Evolutionary conservation across 1,140 invertebrate genomes (phyloP), one percentile per base, ranked within the genome.

Genomic region (Heliconius himera): DNA sequence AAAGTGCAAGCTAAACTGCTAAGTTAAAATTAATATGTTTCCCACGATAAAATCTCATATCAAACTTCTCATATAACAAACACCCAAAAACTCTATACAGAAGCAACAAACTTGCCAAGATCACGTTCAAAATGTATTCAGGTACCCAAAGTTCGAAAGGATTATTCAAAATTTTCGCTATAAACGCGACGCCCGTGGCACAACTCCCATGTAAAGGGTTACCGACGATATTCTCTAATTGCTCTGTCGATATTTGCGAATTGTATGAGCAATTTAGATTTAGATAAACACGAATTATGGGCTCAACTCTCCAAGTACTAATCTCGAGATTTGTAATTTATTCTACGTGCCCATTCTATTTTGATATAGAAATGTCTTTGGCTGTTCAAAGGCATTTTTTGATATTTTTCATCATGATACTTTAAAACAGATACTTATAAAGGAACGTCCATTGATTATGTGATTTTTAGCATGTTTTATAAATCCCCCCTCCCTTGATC

Each of bases 251-350:
- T 88, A 88, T 86, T 87, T 81, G 84, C 80, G 80, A 89, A 85
- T 83, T 86, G 83, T 85, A 88, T 88, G 85, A 87, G 84, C 87
- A 85, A 89, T 93, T 93, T 84, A 93, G 91, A 93, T 92, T 73
- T 18, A 91, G 89, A 93, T 93, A 90, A 86, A 84, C 80, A 79
- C 76, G 80, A 90, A 87, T 89, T 86, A 90, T 87, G 83, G 83
- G 76, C 77, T 83, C 80, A 82, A 84, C 71, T 87, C 84, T 80
- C 74, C 26, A 81, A 83, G 77, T 85, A 74, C 46, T 76, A 77
- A 77, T 74, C 78, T 20, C 78, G 73, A 82, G 75, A 82, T 82
- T 80, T 81, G 80, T 81, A 78, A 74, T 70, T 76, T 76, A 70
- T 49, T 76, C 60, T 70, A 29, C 20, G 73, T 74, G 33, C 18